Conservation (phyloP, 2,888 invertebrate genomes). For the Sialis fuliginosa region DNA sequence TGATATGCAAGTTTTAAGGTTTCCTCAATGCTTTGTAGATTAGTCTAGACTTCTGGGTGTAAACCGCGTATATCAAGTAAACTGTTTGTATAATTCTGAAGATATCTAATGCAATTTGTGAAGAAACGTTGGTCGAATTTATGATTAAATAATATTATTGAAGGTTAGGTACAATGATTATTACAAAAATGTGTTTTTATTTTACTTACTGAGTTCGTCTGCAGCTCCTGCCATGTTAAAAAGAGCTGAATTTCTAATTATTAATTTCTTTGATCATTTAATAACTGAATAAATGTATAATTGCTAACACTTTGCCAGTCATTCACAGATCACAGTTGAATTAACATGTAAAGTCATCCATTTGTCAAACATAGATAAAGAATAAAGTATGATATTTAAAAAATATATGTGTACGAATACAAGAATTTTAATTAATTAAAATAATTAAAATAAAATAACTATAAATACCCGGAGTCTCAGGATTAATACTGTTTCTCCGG, state of each 20-base stretch:
- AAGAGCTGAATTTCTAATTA: slow-evolving; percentile 5
- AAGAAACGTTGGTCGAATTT: not conserved
- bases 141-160: not conserved
- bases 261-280: slow-evolving; percentile 5
- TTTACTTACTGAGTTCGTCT: slow-evolving; percentile 15
- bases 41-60: not conserved
- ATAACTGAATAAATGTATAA: no score
- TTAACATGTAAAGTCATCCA: no score
- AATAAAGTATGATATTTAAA: no score
- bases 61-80: no score
- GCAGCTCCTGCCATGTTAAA: slow-evolving; percentile 14
- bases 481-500: no score
- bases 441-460: no score
- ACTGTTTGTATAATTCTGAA: no score
- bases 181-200: not conserved
- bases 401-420: no score
- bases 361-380: no score
- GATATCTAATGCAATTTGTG: no score
- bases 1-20: not conserved
- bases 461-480: no score
- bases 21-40: not conserved
- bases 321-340: not conserved
- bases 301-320: not conserved
- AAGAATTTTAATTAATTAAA: no score
- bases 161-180: not conserved